These are phyloP conservation scores for Propithecus coquereli DNA, from an alignment of 2,113 vertebrate genomes.

Conservation along the genomic window DNA sequence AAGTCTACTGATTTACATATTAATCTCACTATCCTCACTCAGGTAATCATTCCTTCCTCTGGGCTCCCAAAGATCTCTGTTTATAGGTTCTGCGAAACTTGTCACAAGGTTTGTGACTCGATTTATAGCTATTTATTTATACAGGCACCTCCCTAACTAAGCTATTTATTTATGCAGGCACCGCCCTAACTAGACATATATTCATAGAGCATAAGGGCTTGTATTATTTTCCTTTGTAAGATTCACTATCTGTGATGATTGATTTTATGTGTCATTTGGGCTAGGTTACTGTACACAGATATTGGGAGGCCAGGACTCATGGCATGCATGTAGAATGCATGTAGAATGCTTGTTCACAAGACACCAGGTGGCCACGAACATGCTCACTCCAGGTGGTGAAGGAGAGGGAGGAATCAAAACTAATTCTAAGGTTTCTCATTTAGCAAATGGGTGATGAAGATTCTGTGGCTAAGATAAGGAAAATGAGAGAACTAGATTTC, in stretches of 20 bases:
- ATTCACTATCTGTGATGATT: not conserved
- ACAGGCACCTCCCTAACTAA: not conserved
- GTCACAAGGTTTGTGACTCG: not conserved
- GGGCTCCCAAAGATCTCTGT: not conserved
- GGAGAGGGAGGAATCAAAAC: not conserved
- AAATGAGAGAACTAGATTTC: not conserved
- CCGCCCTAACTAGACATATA: not conserved
- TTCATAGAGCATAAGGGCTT: not conserved
- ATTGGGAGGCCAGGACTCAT: not conserved
- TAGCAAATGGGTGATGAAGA: not conserved
- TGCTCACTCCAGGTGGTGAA: not conserved
- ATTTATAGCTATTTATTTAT: conserved; percentile 20
- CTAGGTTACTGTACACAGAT: not conserved
- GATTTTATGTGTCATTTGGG: not conserved
- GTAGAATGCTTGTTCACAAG: not conserved
- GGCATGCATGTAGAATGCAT: not conserved
- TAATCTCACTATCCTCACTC: not conserved
- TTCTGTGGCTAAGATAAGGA: not conserved
- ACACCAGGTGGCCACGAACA: not conserved
- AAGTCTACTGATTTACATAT: not conserved
- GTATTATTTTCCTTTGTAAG: conserved; percentile 2
- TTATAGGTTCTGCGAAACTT: not conserved
- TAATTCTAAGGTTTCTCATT: not conserved
- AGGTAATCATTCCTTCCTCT: not conserved
- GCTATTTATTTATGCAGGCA: not conserved